A percentile compares a stretch with the other conserved stretches of the same genome.
Conservation (phyloP, 2,797 vertebrate genomes). For the Cichlasoma orientale region DNA sequence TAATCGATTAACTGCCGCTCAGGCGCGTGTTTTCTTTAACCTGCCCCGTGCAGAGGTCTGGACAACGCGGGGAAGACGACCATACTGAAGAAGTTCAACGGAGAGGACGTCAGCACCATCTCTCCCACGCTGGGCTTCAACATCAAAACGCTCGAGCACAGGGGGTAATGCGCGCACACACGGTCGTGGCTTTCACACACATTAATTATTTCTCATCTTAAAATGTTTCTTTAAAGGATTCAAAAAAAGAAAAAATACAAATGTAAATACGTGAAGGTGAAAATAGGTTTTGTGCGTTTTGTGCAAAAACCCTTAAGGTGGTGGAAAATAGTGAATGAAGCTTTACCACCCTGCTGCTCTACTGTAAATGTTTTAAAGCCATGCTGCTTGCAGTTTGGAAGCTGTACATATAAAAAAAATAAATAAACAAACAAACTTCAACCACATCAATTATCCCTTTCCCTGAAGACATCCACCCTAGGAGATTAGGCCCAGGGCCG, state of each 20-base stretch:
- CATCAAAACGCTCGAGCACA: conserved; percentile 92
- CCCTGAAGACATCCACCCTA: too few species aligned
- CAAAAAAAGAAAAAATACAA: accelerated
- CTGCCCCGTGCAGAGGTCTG: conserved; percentile 79
- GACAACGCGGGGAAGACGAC: conserved; percentile 95
- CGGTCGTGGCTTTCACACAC: background rate
- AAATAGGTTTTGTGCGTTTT: background rate
- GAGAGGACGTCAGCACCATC: conserved; percentile 91
- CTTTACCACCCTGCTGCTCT: background rate
- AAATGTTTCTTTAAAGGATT: background rate
- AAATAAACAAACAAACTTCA: too few species aligned
- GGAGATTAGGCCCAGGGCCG: too few species aligned
- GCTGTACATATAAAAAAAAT: too few species aligned
- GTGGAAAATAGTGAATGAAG: background rate
- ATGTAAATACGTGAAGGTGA: background rate
- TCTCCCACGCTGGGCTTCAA: conserved; percentile 93
- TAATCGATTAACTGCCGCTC: background rate
- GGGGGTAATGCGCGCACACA: conserved; percentile 70
- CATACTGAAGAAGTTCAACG: conserved; percentile 93
- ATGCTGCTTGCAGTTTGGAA: too few species aligned
- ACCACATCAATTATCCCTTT: too few species aligned
- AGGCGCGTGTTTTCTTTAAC: conserved; percentile 69
- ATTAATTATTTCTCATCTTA: background rate
- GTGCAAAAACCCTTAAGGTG: background rate
- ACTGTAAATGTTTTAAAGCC: too few species aligned